Base-by-base conservation (phyloP, 2,797 vertebrate species). In the Gambusia yucatana region DNA sequence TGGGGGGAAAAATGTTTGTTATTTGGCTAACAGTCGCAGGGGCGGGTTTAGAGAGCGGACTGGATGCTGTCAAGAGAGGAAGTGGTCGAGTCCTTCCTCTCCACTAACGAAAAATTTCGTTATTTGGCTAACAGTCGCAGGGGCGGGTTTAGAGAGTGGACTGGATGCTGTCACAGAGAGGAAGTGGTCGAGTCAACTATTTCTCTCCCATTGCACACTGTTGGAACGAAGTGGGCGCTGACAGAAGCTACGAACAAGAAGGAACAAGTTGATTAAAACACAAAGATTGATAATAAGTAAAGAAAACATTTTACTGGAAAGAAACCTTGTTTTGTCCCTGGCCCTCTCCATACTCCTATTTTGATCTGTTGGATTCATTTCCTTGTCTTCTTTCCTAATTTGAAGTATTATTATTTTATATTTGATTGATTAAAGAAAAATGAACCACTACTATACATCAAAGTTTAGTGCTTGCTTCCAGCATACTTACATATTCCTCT, bases 181-280 rank as follows among this genome's bases (percentile, higher is more conserved):
- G 98, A 99, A 72, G 98, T 99, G 89, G 98, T 99, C 83, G 98
- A 99, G 95, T 99, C 98, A 28, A 99, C 96, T 44, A 99, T 98
- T 94, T 99, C 98, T 91, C 98, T 96, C 88, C 98, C 98, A 0
- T 99, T 99, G 94, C 98, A 99, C 89, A 99, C 97, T 0, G 97
- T 97, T 0, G 98, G 98, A 61, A 99, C 97, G 0, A 96, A 98
- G 83, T 95, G 95, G 52, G 97, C 96, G 4, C 97, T 98, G 82
- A 97, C 98, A 22, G 98, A 98, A 74, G 98, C 98, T 99, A 90
- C 16, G 93, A 94, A 77, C 83, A 90, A 13, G 90, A 77, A 6
- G 81, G 20, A 82, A 69, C 5, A 47, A 79, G 39, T 71, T 22
- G 69, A 72, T 82, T 75, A 48, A 72, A 89, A 36, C 22, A 87